A percentile compares a stretch with the other conserved stretches of the same genome.
phyloP scores from a whole-genome alignment of 2,797 vertebrate species.

The Somateria mollissima region DNA sequence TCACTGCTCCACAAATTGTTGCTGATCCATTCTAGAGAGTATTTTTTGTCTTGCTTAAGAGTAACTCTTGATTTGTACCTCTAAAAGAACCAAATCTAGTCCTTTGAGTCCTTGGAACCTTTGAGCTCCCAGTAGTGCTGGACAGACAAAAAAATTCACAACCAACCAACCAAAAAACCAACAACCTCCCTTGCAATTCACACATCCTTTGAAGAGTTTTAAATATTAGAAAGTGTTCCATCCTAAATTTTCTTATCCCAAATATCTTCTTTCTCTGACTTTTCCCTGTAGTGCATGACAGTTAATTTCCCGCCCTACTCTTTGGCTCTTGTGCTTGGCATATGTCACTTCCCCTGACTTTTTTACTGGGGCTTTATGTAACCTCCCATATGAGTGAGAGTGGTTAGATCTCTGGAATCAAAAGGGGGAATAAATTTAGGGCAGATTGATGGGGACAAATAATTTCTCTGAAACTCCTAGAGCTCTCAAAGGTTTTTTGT shows the following conservation, averaged over 20 bases:
- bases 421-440: not conserved
- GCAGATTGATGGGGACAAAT: not conserved
- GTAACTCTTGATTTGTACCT: not conserved
- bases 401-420: not conserved
- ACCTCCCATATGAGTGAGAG: not conserved
- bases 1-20: not conserved
- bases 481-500: not conserved
- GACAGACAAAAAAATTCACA: not conserved
- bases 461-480: not conserved
- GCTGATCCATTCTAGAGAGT: not conserved
- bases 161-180: not conserved
- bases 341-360: not conserved
- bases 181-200: not conserved
- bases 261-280: not conserved
- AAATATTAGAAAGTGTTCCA: not conserved
- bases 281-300: not conserved
- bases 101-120: not conserved
- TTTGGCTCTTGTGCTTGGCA: not conserved
- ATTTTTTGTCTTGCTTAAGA: not conserved
- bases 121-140: not conserved
- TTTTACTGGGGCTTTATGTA: not conserved
- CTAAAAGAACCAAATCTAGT: not conserved
- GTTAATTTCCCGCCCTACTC: not conserved
- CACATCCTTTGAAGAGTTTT: not conserved
- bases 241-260: not conserved